Evolutionary conservation across 2,888 invertebrate species (phyloP).

Genomic region (Euzetes globulus): DNA sequence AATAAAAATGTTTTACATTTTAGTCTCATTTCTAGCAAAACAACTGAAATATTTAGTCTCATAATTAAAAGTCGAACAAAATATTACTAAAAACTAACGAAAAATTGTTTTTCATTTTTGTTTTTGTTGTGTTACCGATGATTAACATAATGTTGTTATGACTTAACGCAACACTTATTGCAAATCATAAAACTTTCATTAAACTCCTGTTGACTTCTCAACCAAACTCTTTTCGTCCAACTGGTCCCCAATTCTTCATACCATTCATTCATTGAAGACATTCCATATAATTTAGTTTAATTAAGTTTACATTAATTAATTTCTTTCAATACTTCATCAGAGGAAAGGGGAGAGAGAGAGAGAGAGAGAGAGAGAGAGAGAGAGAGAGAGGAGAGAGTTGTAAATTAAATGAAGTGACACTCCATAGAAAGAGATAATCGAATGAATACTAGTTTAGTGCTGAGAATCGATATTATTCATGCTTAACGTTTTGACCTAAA

Average conservation of each 20-base stretch:
- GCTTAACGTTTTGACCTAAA: conserved; percentile 13
- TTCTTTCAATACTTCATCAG: too few species aligned
- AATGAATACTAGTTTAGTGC: too few species aligned
- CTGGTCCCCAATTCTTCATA: background rate
- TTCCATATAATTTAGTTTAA: too few species aligned
- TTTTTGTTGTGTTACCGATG: background rate
- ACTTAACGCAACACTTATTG: background rate
- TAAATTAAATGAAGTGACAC: background rate
- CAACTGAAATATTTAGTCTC: background rate
- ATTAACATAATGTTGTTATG: background rate
- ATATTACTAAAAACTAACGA: background rate
- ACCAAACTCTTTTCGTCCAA: too few species aligned
- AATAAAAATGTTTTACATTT: background rate
- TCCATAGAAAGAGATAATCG: too few species aligned
- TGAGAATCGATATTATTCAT: background rate
- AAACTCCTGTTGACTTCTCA: background rate
- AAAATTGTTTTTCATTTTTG: background rate
- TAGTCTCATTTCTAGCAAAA: background rate
- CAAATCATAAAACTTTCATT: conserved; percentile 6
- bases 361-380: conserved; percentile 9
- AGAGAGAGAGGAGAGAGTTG: background rate
- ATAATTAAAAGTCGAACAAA: background rate
- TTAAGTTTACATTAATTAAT: too few species aligned
- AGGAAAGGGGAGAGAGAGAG: background rate
- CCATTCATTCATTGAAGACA: too few species aligned